Evolutionary conservation across 2,888 invertebrate genomes (phyloP).

Genomic region (Oxyteleia sp.): DNA sequence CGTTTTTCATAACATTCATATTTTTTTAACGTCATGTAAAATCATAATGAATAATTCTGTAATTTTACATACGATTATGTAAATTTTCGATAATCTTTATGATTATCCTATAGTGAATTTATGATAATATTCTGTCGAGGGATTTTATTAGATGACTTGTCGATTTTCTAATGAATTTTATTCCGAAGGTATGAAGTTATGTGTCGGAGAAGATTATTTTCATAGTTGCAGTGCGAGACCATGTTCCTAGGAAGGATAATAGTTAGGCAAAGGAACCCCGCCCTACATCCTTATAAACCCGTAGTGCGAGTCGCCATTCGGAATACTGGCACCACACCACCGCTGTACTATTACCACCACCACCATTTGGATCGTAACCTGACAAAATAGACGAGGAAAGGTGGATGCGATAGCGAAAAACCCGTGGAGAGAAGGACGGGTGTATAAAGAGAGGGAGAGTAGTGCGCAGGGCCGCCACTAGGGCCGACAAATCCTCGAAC

Average conservation of each 20-base stretch:
- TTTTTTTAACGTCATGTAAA: too few relatives aligned
- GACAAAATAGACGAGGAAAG: slow-evolving; percentile 74
- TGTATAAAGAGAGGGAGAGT: too few relatives aligned
- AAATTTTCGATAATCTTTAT: too few relatives aligned
- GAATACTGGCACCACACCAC: slow-evolving; percentile 15
- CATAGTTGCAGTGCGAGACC: slow-evolving; percentile 45
- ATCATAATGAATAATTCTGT: too few relatives aligned
- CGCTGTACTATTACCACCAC: slow-evolving; percentile 20
- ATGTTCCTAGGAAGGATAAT: slow-evolving; percentile 40
- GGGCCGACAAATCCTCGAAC: too few relatives aligned
- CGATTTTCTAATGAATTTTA: neutral
- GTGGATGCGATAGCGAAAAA: too few relatives aligned
- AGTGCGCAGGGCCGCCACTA: too few relatives aligned
- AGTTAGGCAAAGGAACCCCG: slow-evolving; percentile 75
- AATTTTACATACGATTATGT: too few relatives aligned
- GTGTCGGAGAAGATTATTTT: slow-evolving; percentile 1
- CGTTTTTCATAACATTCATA: too few relatives aligned
- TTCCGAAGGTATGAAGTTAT: neutral
- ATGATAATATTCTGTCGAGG: too few relatives aligned
- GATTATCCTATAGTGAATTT: too few relatives aligned
- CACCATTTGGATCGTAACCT: slow-evolving; percentile 28
- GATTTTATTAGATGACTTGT: neutral
- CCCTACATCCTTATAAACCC: slow-evolving; percentile 74
- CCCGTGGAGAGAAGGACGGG: too few relatives aligned
- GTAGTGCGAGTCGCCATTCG: slow-evolving; percentile 47